Conservation (phyloP, 2,888 invertebrate species). For the Cephalotes varians region DNA sequence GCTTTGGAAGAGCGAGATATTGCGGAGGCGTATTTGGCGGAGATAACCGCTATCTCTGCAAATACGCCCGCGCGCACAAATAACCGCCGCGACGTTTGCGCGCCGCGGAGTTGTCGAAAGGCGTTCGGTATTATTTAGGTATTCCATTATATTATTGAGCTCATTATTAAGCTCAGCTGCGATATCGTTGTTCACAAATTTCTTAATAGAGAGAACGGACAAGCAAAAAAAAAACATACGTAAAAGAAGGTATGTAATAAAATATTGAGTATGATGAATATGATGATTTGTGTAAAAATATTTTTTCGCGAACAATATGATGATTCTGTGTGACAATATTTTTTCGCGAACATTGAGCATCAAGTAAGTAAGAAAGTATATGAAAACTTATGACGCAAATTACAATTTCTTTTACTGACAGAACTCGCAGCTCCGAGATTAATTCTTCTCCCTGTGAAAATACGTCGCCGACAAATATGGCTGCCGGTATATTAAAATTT, state of each 20-base stretch:
- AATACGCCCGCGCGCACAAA: conserved; percentile 33
- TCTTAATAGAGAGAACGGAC: background rate
- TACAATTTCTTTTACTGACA: background rate
- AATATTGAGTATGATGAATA: background rate
- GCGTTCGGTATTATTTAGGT: conserved; percentile 6
- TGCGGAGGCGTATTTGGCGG: conserved; percentile 43
- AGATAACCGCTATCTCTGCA: conserved; percentile 51
- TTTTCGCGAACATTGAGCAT: background rate
- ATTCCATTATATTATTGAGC: conserved; percentile 7
- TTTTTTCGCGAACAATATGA: background rate
- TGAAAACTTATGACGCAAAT: background rate
- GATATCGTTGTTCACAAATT: background rate
- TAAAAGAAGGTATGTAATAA: background rate
- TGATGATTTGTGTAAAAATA: background rate
- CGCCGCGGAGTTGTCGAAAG: background rate
- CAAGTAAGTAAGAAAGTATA: background rate
- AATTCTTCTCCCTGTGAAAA: conserved; percentile 24
- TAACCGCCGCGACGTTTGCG: conserved; percentile 22
- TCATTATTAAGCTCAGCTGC: background rate
- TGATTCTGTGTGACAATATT: too few species aligned
- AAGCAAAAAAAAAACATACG: background rate
- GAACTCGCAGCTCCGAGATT: background rate
- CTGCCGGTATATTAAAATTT: conserved; percentile 12
- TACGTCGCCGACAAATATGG: background rate
- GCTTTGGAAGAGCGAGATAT: conserved; percentile 33